Evolutionary conservation across 2,888 invertebrate species (phyloP), one percentile per base, ranked within the genome.

Genomic region (Lampropteryx suffumata): DNA sequence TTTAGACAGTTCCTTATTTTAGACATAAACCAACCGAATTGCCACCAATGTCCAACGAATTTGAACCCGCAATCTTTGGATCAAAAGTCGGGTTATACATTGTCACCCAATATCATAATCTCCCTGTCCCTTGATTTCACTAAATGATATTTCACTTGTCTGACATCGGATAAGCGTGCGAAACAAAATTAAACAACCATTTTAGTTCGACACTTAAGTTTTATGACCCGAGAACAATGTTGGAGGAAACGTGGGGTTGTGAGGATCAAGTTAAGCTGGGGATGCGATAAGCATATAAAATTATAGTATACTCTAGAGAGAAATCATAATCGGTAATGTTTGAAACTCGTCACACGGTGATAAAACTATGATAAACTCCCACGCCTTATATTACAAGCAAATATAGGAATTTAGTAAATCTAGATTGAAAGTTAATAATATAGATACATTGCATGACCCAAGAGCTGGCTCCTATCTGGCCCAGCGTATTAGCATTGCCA

Each of bases 81-180:
- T 39, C 33, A 39, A 27, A 39, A 39, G 39, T 28, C 17, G 37
- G 45, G 45, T 39, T 39, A 46, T 10, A 17, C 28, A 35, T 37
- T 42, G 46, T 47, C 43, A 42, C 42, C 46, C 41, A 37, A 47
- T 28, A 39, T 36, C 11, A 27, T 45, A 49, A 55, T 62, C 49
- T 49, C 47, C 60, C 69, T 73, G 69, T 76, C 73, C 76, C 75
- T 40, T 54, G 52, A 34, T 59, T 71, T 76, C 69, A 65, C 57
- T 60, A 59, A 61, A 77, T 71, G 62, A 65, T 63, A 71, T 72
- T 69, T 71, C 71, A 65, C 64, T 70, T 69, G 61, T 64, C 59
- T 59, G 53, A 65, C 67, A 75, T 71, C 65, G 63, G 71, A 84
- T 84, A 85, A 74, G 65, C 85, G 86, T 87, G 86, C 77, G 86